Evolutionary conservation across 2,113 vertebrate genomes (phyloP), one percentile per base, ranked within the genome.

Genomic region (Daphoenositta chrysoptera): DNA sequence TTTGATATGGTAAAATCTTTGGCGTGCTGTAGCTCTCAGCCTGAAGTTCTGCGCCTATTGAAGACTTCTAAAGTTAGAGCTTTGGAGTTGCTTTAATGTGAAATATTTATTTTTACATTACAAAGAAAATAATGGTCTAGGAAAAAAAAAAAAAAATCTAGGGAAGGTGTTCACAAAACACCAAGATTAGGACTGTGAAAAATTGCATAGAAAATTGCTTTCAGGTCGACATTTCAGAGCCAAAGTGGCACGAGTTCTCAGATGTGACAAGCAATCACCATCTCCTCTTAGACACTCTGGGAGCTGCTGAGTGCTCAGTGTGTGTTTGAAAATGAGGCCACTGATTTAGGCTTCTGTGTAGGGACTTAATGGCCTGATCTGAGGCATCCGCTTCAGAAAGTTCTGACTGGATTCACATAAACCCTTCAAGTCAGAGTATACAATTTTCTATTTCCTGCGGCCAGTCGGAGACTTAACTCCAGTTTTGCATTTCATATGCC

Each of bases 291-390:
- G 70, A 31, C 1, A 7, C 57, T 73, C 50, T 80, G 64, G 83
- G 77, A 94, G 69, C 81, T 91, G 87, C 60, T 19, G 93, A 76
- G 87, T 48, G 66, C 95, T 96, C 85, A 75, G 87, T 72, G 90
- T 76, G 85, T 69, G 71, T 86, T 93, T 93, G 93, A 83, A 96
- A 96, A 95, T 73, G 84, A 95, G 54, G 54, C 81, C 73, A 70
- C 87, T 87, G 77, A 80, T 87, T 91, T 40, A 69, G 70, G 54
- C 70, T 83, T 93, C 77, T 79, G 66, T 57, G 54, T 39, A 42
- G 82, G 45, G 73, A 83, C 75, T 94, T 96, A 93, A 93, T 87
- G 93, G 78, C n/a, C 73, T 89, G 84, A 96, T 93, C 84, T 87
- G 66, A 91, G 81, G 57, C 65, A 87, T 68, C 61, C 54, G 42